Conservation (phyloP, 1,140 invertebrate species). For the Atta colombica region DNA sequence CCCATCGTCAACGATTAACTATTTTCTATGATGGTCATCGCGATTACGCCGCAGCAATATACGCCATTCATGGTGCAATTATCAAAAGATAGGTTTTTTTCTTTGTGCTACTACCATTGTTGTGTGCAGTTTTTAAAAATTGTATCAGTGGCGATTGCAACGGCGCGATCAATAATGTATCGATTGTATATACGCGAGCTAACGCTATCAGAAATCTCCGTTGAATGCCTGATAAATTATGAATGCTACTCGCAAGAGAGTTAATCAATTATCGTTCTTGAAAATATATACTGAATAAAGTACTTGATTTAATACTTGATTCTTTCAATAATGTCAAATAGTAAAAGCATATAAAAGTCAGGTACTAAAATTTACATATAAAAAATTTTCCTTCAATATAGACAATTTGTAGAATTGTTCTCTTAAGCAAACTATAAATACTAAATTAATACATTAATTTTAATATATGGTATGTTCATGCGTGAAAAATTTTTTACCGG, state of each 20-base stretch:
- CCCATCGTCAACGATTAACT: conserved; percentile 29
- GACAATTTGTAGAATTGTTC: neutral
- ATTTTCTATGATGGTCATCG: conserved; percentile 61
- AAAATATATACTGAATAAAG: neutral
- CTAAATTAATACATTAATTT: neutral
- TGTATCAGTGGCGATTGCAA: conserved; percentile 46
- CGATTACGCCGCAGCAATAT: conserved; percentile 60
- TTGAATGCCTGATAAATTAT: conserved; percentile 10
- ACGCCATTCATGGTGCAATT: conserved; percentile 49
- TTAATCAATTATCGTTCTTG: neutral
- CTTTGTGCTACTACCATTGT: conserved; percentile 58
- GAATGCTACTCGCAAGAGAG: neutral
- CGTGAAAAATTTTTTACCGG: too few species aligned
- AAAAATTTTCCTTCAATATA: neutral
- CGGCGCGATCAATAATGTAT: conserved; percentile 53
- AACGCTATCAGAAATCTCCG: conserved; percentile 41
- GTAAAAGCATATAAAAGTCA: too few species aligned
- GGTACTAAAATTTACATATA: too few species aligned
- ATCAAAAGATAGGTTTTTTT: conserved; percentile 66
- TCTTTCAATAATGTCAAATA: neutral
- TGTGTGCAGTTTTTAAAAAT: conserved; percentile 49
- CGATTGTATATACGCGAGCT: conserved; percentile 28
- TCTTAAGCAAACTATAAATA: neutral
- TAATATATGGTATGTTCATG: too few species aligned
- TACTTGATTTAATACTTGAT: neutral